Evolutionary conservation across 2,888 invertebrate genomes (phyloP), one percentile per base, ranked within the genome.

Genomic region (Ernsta delagoae): DNA sequence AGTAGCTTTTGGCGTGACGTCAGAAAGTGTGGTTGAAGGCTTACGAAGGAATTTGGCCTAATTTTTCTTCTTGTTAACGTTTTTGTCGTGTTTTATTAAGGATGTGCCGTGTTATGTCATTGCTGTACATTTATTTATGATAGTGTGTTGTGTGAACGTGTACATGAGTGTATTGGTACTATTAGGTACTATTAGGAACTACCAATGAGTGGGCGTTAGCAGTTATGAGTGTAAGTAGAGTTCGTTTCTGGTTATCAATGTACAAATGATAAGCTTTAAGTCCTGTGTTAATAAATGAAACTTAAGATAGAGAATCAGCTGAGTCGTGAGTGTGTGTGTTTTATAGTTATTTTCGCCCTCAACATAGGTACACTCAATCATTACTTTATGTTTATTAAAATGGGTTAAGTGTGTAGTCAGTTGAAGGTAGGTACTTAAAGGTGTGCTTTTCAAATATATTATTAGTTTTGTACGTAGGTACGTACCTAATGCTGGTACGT

Each of bases 181-280:
- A n/a, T n/a, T n/a, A n/a, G n/a, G n/a, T n/a, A n/a, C n/a, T n/a
- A n/a, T n/a, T n/a, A n/a, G n/a, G n/a, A n/a, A n/a, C n/a, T 41
- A 50, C 65, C 60, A 61, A 41, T 41, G 41, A 41, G 8, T 7
- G 73, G 69, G 64, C 59, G 65, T 34, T 60, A 70, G 73, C 74
- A 76, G 86, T 83, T 79, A 91, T 91, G 90, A 90, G 85, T 81
- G 90, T 90, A 79, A 90, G 90, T 90, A 75, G 31, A 68, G 56
- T 43, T 43, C 60, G 36, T 54, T 54, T 54, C 59, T 31, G 12
- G 5, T 41, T 66, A 60, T 60, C 24, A 54, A 12, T 8, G 53
- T 60, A 60, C n/a, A 8, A 24, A 24, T 50, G 59, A 65, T 59
- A 59, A 50, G 50, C n/a, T n/a, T n/a, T n/a, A n/a, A n/a, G n/a